A percentile compares a stretch with the other conserved stretches of the same genome.
Evolutionary conservation across 2,113 vertebrate genomes (phyloP).

Genomic region (Silurus glanis): DNA sequence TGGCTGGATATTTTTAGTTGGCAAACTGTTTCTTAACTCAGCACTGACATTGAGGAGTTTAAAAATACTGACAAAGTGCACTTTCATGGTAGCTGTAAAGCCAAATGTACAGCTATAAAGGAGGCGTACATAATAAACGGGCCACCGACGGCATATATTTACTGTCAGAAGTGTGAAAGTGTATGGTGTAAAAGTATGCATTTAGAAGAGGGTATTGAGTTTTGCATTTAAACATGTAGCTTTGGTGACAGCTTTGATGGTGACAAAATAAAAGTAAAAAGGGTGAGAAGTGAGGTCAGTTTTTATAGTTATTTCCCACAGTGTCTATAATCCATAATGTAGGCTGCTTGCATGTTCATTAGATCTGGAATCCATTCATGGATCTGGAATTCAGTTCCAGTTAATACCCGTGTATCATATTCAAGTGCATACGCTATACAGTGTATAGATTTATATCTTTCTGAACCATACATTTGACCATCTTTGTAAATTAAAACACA

Average conservation of each 20-base stretch:
- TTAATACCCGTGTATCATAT: neutral
- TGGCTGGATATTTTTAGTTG: neutral
- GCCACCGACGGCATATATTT: slow-evolving; percentile 6
- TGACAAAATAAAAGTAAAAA: neutral
- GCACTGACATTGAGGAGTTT: neutral
- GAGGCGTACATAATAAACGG: neutral
- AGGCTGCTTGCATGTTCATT: neutral
- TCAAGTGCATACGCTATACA: neutral
- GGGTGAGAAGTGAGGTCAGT: neutral
- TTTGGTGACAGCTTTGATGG: neutral
- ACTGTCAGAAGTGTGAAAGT: neutral
- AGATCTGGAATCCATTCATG: neutral
- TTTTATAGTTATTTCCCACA: neutral
- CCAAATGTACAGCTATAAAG: neutral
- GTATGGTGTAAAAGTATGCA: neutral
- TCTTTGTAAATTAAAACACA: neutral
- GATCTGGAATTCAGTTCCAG: neutral
- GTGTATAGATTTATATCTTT: neutral
- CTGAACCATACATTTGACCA: neutral
- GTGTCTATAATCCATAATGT: neutral
- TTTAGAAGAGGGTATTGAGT: neutral
- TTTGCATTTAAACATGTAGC: neutral
- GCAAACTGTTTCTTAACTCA: neutral
- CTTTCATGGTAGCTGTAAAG: neutral
- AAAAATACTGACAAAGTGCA: neutral